phyloP scores from a whole-genome alignment of 2,797 vertebrate genomes.

The Sylvilagus floridanus region DNA sequence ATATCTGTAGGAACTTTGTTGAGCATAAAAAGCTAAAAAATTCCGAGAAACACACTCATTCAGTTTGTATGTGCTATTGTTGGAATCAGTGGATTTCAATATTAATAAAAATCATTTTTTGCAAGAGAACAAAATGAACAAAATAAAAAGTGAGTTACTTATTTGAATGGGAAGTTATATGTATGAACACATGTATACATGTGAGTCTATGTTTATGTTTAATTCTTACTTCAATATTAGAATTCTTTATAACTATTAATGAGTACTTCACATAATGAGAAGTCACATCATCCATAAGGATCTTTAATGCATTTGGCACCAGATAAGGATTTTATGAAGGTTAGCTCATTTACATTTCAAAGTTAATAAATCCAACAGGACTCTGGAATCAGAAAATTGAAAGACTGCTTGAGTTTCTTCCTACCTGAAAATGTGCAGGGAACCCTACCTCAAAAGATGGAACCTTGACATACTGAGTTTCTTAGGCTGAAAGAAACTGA shows the following conservation, averaged over 20 bases:
- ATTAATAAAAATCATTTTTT: slow-evolving; percentile 24
- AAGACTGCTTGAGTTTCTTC: neutral
- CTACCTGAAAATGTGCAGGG: neutral
- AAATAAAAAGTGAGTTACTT: neutral
- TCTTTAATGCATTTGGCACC: neutral
- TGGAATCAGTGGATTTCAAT: neutral
- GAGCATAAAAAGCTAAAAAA: neutral
- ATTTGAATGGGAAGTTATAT: neutral
- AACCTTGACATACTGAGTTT: neutral
- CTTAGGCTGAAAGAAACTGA: neutral
- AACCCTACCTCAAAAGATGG: neutral
- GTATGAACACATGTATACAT: neutral
- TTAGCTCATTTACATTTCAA: neutral
- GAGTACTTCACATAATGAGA: neutral
- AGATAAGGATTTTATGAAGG: neutral
- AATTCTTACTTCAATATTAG: neutral
- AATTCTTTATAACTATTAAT: neutral
- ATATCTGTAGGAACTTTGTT: neutral
- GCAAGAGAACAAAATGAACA: slow-evolving; percentile 35
- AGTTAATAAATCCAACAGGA: neutral
- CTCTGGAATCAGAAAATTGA: neutral
- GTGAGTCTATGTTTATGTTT: neutral
- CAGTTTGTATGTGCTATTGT: neutral
- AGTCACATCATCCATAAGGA: neutral
- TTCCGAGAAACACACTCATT: neutral